phyloP scores from a whole-genome alignment of 1,140 invertebrate species.

The Penaeus vannamei region DNA sequence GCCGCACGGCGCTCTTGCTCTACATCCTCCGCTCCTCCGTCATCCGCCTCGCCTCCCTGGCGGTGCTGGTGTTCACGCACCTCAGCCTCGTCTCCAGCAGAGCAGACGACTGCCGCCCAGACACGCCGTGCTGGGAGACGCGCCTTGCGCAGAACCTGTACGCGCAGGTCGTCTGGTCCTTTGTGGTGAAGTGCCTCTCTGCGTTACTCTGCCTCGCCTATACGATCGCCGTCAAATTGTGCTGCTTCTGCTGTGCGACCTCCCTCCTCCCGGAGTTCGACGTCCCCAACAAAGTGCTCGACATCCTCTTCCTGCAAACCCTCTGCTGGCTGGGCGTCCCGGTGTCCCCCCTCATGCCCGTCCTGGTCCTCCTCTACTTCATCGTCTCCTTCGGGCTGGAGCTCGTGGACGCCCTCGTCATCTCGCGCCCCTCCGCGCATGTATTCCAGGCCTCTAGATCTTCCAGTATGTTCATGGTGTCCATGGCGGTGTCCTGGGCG shows the following conservation, averaged over 20 bases:
- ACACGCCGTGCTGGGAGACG: constrained; percentile 53
- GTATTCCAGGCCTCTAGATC: constrained; percentile 46
- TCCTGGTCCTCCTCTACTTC: constrained; percentile 31
- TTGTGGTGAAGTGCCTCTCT: background rate
- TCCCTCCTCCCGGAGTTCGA: constrained; percentile 40
- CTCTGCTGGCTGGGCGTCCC: constrained; percentile 45
- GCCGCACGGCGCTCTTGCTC: constrained; percentile 39
- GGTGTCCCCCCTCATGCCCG: constrained; percentile 45
- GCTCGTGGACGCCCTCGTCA: constrained; percentile 14
- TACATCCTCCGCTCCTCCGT: constrained; percentile 41
- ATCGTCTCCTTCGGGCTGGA: constrained; percentile 30
- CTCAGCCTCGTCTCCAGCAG: background rate
- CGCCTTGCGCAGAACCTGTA: constrained; percentile 44
- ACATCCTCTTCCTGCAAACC: constrained; percentile 42
- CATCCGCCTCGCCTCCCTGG: constrained; percentile 41
- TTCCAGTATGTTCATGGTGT: constrained; percentile 52
- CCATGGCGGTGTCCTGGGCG: constrained; percentile 43
- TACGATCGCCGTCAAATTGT: constrained; percentile 20
- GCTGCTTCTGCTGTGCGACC: background rate
- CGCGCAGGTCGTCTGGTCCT: constrained; percentile 52
- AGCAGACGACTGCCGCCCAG: background rate
- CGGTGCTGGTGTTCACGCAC: constrained; percentile 36
- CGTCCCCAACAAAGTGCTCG: constrained; percentile 44
- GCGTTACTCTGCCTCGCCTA: constrained; percentile 20
- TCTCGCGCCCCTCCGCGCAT: constrained; percentile 2